phyloP scores from a whole-genome alignment of 2,113 vertebrate species.

The Chaetodon trifascialis region DNA sequence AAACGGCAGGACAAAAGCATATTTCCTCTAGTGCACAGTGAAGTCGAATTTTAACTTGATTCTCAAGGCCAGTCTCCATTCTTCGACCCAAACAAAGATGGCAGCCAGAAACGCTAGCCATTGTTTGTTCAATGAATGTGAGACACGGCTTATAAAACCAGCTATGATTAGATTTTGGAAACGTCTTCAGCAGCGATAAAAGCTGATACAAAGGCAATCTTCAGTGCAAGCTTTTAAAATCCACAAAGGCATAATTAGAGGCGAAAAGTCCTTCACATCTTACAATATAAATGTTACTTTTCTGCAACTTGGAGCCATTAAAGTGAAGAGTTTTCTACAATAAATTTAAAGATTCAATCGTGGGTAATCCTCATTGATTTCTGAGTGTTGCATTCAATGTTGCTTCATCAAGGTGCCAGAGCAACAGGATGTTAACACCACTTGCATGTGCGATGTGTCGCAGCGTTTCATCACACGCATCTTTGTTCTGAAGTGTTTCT shows the following conservation, averaged over 20 bases:
- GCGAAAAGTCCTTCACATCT: not conserved
- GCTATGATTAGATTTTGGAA: not conserved
- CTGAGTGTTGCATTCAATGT: not conserved
- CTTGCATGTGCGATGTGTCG: not conserved
- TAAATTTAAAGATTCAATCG: not conserved
- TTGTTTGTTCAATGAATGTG: not conserved
- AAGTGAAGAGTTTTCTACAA: not conserved
- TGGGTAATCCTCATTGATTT: not conserved
- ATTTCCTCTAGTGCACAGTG: not conserved
- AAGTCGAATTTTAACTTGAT: not conserved
- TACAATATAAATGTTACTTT: not conserved
- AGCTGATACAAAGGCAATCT: not conserved
- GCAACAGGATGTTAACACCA: not conserved
- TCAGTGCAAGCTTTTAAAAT: not conserved
- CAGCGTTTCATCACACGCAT: constrained; percentile 4
- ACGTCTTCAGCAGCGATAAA: not conserved
- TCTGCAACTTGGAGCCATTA: not conserved
- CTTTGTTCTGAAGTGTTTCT: constrained; percentile 38
- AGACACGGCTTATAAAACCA: not conserved
- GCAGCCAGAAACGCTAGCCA: not conserved
- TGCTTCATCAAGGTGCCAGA: constrained; percentile 11
- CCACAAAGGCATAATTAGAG: not conserved
- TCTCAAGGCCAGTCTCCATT: not conserved
- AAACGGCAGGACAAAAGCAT: not conserved
- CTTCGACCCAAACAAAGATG: constrained; percentile 26